Evolutionary conservation across 2,888 invertebrate species (phyloP), one percentile per base, ranked within the genome.

Genomic region (Eustalomyia histrio): DNA sequence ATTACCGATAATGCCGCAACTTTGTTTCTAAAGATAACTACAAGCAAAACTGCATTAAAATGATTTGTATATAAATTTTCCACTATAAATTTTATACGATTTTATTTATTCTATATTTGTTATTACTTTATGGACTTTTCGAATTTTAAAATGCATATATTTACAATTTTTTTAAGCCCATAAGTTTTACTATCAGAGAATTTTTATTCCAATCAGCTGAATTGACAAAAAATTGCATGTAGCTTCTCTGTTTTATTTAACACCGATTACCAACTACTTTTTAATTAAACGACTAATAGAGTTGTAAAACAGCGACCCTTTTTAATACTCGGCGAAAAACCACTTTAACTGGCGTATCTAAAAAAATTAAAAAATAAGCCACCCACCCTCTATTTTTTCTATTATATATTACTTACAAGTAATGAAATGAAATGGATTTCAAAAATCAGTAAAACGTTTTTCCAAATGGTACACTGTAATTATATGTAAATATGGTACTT

Each of bases 1-100:
- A 50, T 72, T 67, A 8, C 35, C 7, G 16, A n/a, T 55, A 50
- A 35, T 61, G 24, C 72, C 61, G 67, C 61, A 60, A 21, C 12
- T 21, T n/a, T 12, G 14, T 35, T 61, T 50, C 29, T 29, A n/a
- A 57, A n/a, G 16, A 29, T n/a, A 35, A n/a, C 47, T 53, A 55
- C 9, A 29, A 65, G n/a, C 24, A 29, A 58, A 43, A 55, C 33
- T 53, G 21, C 61, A 68, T 79, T 55, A 12, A 57, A 4, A 39
- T 39, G 12, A 14, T 12, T 39, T 39, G 8, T 12, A 29, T 29
- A 29, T 29, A 6, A 12, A 12, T 12, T 7, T 39, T 6, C 12
- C 2, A 39, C 39, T 39, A 12, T 8, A 39, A 12, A 8, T 39
- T 39, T 39, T 29, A 29, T 39, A 8, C 1, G 39, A 12, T 39